phyloP scores from a whole-genome alignment of 2,888 invertebrate genomes.

The Coenonympha arcania region DNA sequence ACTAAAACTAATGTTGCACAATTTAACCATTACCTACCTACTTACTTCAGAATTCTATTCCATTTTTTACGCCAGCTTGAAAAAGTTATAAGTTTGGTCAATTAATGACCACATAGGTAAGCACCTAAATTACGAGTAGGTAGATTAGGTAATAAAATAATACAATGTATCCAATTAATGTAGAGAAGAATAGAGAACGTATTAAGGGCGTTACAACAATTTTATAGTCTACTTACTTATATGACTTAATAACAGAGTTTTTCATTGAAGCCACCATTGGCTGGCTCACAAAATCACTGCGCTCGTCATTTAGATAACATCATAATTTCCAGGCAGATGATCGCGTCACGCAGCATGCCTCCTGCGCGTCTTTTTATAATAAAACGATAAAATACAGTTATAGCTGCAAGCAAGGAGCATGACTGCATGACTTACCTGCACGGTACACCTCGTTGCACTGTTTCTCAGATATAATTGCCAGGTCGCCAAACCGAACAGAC shows the following conservation, averaged over 20 bases:
- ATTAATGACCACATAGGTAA: no score
- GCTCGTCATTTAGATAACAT: slow-evolving; percentile 12
- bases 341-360: slow-evolving; percentile 1
- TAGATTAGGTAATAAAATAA: background rate
- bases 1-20: no score
- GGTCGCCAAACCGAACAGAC: no score
- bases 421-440: background rate
- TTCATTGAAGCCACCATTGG: slow-evolving; percentile 4
- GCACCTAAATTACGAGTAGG: no score
- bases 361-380: background rate
- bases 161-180: no score
- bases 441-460: no score
- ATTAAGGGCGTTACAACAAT: background rate
- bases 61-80: no score
- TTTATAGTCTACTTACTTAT: slow-evolving; percentile 4
- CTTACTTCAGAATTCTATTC: no score
- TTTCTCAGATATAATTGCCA: no score
- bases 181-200: background rate
- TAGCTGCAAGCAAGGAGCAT: background rate
- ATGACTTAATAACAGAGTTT: slow-evolving; percentile 1
- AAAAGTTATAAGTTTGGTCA: no score
- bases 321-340: slow-evolving; percentile 9
- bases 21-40: no score
- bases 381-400: background rate
- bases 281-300: slow-evolving; percentile 6